Evolutionary conservation across 2,888 invertebrate species (phyloP).

Genomic region (Calliopum simillimum): DNA sequence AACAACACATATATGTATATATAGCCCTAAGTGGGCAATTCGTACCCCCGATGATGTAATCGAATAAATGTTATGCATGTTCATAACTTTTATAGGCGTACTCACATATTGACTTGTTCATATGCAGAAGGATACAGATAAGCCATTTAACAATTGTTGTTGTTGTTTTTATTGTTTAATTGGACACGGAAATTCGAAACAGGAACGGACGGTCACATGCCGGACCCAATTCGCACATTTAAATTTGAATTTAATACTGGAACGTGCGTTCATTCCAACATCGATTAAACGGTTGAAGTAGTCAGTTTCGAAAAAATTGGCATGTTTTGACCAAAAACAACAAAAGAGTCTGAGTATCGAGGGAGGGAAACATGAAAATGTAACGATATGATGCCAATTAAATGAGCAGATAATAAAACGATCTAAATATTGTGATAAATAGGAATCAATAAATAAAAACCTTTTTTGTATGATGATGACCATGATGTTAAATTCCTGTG

Average conservation of each 20-base stretch:
- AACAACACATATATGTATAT: neutral
- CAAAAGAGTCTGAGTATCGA: neutral
- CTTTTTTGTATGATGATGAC: neutral
- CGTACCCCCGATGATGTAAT: constrained; percentile 30
- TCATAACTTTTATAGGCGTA: constrained; percentile 19
- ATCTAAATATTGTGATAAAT: constrained; percentile 22
- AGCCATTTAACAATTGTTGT: neutral
- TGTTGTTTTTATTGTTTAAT: constrained; percentile 11
- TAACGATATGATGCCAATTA: neutral
- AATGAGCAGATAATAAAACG: constrained; percentile 23
- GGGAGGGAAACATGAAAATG: neutral
- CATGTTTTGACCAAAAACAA: constrained; percentile 1
- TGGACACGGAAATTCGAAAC: constrained; percentile 19
- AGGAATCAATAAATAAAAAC: constrained; percentile 22
- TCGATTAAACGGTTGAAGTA: neutral
- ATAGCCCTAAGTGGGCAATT: neutral
- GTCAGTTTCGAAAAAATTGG: constrained; percentile 6
- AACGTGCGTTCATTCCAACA: constrained; percentile 8
- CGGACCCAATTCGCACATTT: neutral
- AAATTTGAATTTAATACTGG: constrained; percentile 19
- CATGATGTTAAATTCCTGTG: neutral
- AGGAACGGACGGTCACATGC: no score
- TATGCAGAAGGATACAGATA: neutral
- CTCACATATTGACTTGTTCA: neutral
- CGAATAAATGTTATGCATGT: constrained; percentile 23